Evolutionary conservation across 2,888 invertebrate genomes (phyloP).

Genomic region (Mythimna albipuncta): DNA sequence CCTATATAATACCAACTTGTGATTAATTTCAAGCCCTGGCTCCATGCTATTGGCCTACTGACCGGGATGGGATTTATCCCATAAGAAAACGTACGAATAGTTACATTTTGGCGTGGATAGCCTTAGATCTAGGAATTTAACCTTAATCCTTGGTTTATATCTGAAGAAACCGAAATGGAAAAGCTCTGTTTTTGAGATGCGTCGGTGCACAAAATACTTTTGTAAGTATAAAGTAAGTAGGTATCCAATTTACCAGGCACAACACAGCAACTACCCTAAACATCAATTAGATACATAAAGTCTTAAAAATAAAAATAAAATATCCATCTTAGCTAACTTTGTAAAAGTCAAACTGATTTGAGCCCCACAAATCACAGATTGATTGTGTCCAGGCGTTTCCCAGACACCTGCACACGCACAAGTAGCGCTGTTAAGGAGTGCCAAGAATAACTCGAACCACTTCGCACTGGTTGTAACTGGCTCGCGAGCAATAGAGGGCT

Average conservation of each 20-base stretch:
- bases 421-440: conserved; percentile 39
- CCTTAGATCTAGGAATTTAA: too few relatives aligned
- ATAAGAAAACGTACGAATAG: background rate
- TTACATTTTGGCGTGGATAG: too few relatives aligned
- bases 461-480: conserved; percentile 58
- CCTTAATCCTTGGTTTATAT: background rate
- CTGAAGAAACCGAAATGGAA: background rate
- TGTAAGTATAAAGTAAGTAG: background rate
- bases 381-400: conserved; percentile 21
- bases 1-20: too few relatives aligned
- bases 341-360: conserved; percentile 10
- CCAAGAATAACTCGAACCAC: conserved; percentile 59
- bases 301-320: background rate
- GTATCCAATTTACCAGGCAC: too few relatives aligned
- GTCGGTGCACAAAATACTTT: background rate
- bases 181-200: background rate
- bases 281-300: background rate
- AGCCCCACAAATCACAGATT: conserved; percentile 35
- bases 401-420: conserved; percentile 44
- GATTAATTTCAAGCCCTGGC: too few relatives aligned
- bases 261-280: background rate
- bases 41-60: background rate
- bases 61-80: background rate
- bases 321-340: background rate
- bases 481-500: conserved; percentile 54